Conservation (phyloP, 2,113 vertebrate species). For the Bothrops jararaca region DNA sequence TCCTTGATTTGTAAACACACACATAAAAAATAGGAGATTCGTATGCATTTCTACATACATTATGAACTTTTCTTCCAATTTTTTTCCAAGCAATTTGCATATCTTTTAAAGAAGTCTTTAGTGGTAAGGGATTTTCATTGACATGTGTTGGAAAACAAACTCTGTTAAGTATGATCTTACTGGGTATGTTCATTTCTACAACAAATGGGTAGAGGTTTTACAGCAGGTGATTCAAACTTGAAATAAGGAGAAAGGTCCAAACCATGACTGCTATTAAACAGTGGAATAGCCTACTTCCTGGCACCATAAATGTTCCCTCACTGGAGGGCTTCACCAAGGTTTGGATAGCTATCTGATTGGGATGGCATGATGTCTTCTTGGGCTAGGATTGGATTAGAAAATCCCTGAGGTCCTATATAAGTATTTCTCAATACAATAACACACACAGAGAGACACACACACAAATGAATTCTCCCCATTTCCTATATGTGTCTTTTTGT, state of each 20-base stretch:
- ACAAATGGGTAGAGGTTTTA: background rate
- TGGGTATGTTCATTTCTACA: background rate
- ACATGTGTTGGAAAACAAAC: background rate
- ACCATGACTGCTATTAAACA: background rate
- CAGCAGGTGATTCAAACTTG: background rate
- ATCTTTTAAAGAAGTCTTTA: background rate
- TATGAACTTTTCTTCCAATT: background rate
- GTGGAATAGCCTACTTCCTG: background rate
- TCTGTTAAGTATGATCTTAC: background rate
- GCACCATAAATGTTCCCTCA: background rate
- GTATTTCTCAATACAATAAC: background rate
- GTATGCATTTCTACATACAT: background rate
- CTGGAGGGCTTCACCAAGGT: background rate
- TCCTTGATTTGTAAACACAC: background rate
- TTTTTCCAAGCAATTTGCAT: background rate
- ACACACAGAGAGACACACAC: background rate
- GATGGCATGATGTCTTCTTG: background rate
- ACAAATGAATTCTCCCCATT: background rate
- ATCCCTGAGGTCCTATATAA: background rate
- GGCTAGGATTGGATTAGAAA: background rate
- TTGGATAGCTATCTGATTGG: background rate
- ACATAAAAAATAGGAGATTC: background rate
- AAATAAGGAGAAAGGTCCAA: background rate
- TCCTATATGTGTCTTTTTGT: background rate
- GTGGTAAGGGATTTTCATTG: background rate